Base-by-base conservation (phyloP, 2,888 invertebrate species). In the Palloptera scutellata region DNA sequence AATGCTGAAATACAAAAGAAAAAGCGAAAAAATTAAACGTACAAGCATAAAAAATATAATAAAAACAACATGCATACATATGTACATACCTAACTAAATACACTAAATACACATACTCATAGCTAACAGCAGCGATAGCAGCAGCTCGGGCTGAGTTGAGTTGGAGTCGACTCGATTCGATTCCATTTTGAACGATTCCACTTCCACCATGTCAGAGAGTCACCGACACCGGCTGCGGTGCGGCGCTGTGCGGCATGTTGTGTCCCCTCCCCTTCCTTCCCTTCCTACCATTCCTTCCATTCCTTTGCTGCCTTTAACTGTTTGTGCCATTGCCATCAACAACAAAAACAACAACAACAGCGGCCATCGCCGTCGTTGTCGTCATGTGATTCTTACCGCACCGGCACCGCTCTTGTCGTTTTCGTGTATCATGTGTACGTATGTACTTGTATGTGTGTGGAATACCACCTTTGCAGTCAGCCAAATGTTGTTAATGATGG, bases 111-210 rank as follows among this genome's bases (percentile, higher is more conserved):
- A 48, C 60, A 20, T 43, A 42, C 20, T 54, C 17, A 54, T 5
- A 11, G 54, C 54, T 30, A 19, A 3, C 20, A 15, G 54, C 19
- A 12, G 15, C 20, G 6, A 17, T 11, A 12, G 15, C 17, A 12
- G 11, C 20, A 12, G 54, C 54, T 54, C 20, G 15, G 11, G 12
- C 15, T 54, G 20, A 5, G 54, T 12, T 17, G 15, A 17, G 20
- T 43, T 45, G 45, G 13, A 45, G 13, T 60, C 48, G 43, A 60
- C 60, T 60, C 60, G 60, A 48, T 43, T 60, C 60, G 60, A 60
- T 60, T 19, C 60, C 60, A 60, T 60, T 60, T 60, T 48, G 60
- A 60, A 60, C 60, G 60, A 60, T 17, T 60, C 60, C 45, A 45
- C 45, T 45, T 48, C 51, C 61, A 15, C 15, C 15, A 48, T 43